Percentiles rank a stretch among this genome's conserved stretches.
phyloP scores from a whole-genome alignment of 64 coral and sea anemone species.

The Cladopsammia gracilis region DNA sequence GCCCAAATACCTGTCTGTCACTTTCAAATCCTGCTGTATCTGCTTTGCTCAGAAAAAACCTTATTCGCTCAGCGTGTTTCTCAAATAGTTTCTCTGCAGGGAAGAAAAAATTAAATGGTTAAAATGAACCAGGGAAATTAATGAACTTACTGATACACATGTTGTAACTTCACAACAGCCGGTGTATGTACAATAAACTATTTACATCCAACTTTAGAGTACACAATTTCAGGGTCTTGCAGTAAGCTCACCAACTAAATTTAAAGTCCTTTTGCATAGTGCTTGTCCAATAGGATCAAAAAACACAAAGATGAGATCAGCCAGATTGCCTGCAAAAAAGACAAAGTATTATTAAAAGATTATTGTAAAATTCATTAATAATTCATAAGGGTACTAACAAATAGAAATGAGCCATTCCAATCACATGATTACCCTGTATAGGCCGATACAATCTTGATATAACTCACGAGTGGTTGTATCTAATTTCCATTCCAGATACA shows the following conservation, averaged over 20 bases:
- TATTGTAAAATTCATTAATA: background rate
- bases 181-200: too few species aligned
- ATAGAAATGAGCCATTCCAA: too few species aligned
- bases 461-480: too few species aligned
- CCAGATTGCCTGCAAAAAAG: slow-evolving; percentile 76
- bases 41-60: slow-evolving; percentile 96
- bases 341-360: background rate
- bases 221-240: too few species aligned
- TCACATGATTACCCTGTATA: too few species aligned
- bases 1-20: slow-evolving; percentile 84
- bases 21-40: slow-evolving; percentile 97
- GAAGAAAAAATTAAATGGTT: background rate
- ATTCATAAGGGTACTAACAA: too few species aligned
- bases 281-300: slow-evolving; percentile 99
- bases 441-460: too few species aligned
- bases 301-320: slow-evolving; percentile 99
- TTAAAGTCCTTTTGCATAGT: slow-evolving; percentile 94
- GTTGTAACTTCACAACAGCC: too few species aligned
- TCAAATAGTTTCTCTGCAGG: slow-evolving; percentile 89
- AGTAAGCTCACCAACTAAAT: slow-evolving; percentile 89
- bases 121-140: background rate
- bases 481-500: too few species aligned
- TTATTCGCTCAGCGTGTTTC: slow-evolving; percentile 82
- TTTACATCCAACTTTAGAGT: too few species aligned
- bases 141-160: too few species aligned